Evolutionary conservation across 2,797 vertebrate genomes (phyloP).

Genomic region (Chlorospingus flavigularis): DNA sequence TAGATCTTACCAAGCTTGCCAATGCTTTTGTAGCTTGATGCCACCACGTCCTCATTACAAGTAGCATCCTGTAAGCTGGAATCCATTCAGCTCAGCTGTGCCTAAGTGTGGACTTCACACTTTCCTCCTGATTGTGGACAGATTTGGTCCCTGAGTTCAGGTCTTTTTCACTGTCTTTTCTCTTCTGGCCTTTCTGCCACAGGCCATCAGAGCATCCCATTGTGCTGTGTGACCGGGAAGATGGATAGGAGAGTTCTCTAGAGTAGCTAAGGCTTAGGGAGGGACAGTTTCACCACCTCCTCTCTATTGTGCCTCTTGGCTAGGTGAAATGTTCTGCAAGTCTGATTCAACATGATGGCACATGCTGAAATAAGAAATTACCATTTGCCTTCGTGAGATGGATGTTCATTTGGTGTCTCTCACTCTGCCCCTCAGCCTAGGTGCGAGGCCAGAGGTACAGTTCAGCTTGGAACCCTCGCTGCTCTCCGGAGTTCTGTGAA

Average conservation of each 20-base stretch:
- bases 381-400: background rate
- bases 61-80: background rate
- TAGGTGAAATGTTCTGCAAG: background rate
- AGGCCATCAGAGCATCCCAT: background rate
- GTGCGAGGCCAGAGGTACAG: background rate
- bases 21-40: background rate
- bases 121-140: background rate
- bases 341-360: background rate
- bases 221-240: background rate
- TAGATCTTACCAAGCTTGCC: background rate
- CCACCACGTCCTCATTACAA: background rate
- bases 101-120: accelerated
- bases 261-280: background rate
- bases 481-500: accelerated
- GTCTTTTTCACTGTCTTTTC: background rate
- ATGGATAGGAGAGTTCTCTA: background rate
- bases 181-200: background rate
- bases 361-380: background rate
- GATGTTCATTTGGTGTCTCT: background rate
- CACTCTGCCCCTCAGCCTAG: background rate
- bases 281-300: background rate
- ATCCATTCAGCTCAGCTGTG: background rate
- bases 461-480: background rate
- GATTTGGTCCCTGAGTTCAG: background rate
- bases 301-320: background rate